Evolutionary conservation across 2,113 vertebrate genomes (phyloP), one percentile per base, ranked within the genome.

Genomic region (Progne subis): DNA sequence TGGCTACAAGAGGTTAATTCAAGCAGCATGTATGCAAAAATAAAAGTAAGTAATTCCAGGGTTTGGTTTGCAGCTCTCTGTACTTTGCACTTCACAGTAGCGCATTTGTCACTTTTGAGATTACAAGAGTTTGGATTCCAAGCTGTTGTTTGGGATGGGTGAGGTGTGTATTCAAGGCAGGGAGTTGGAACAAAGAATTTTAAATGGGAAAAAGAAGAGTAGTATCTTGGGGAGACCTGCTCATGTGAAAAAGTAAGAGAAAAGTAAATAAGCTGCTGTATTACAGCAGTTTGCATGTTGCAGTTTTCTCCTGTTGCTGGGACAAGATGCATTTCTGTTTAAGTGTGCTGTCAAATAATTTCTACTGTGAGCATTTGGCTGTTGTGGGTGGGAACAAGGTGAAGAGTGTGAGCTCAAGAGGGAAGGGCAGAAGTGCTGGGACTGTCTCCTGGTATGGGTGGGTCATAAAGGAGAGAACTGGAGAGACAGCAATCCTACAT

Each of bases 351-450:
- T 75, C 41, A 64, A 19, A 39, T 85, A 0, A 24, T 13, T 82
- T 88, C 37, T 76, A 8, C 57, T 3, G 2, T 8, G 13, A 60
- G 25, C 14, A 17, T 74, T 79, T 59, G 12, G 20, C 19, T 71
- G 5, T 70, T 91, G 26, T 46, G 53, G 7, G 19, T 76, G 50
- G 21, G 46, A 15, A 31, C 21, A 34, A 49, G 11, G 21, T 26
- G 13, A 14, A 61, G 53, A 20, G 24, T 3, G 2, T 49, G 41
- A 85, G 21, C 13, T 76, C 0, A 0, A 11, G 32, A 67, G 37
- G 52, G 37, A 63, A 70, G 9, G 21, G 29, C 59, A 20, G 50
- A 59, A 39, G 14, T 39, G 19, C 64, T 52, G 57, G 4, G 18
- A 18, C 34, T 67, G 25, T 75, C 26, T 65, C 7, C 11, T 56